Conservation (phyloP, 2,888 invertebrate species). For the Agriopis leucophaearia region DNA sequence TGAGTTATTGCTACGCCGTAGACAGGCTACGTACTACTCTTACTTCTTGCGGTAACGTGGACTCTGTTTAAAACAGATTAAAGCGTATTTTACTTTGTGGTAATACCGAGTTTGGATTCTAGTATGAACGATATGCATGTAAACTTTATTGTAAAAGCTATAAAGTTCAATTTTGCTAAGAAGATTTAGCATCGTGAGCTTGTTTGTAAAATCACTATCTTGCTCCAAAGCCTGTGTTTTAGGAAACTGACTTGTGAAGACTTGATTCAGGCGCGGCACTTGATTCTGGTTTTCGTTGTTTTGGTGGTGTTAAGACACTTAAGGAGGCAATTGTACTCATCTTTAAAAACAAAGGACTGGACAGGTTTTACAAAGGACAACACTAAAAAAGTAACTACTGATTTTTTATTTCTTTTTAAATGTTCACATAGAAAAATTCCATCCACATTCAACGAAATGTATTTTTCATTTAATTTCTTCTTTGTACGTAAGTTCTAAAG, state of each 20-base stretch:
- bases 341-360: too few relatives aligned
- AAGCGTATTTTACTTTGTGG: not conserved
- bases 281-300: not conserved
- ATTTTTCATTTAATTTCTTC: too few relatives aligned
- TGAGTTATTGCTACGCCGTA: slow-evolving; percentile 48
- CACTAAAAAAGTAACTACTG: too few relatives aligned
- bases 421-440: too few relatives aligned
- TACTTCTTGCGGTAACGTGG: slow-evolving; percentile 16
- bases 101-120: not conserved
- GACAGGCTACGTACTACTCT: slow-evolving; percentile 32
- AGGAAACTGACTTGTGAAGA: slow-evolving; percentile 9
- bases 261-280: too few relatives aligned
- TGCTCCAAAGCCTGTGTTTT: slow-evolving; percentile 6
- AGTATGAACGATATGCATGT: slow-evolving; percentile 7
- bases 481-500: too few relatives aligned
- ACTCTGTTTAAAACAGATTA: slow-evolving; percentile 8
- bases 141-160: slow-evolving; percentile 12
- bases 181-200: not conserved
- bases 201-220: slow-evolving; percentile 25
- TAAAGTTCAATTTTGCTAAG: slow-evolving; percentile 13
- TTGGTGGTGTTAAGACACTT: not conserved
- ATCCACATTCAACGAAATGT: too few relatives aligned
- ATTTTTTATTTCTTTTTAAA: too few relatives aligned
- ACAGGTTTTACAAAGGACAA: too few relatives aligned
- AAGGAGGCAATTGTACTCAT: too few relatives aligned